Percentiles rank a stretch among this genome's conserved stretches.
phyloP scores from a whole-genome alignment of 2,888 invertebrate genomes.

The Idaea straminata region DNA sequence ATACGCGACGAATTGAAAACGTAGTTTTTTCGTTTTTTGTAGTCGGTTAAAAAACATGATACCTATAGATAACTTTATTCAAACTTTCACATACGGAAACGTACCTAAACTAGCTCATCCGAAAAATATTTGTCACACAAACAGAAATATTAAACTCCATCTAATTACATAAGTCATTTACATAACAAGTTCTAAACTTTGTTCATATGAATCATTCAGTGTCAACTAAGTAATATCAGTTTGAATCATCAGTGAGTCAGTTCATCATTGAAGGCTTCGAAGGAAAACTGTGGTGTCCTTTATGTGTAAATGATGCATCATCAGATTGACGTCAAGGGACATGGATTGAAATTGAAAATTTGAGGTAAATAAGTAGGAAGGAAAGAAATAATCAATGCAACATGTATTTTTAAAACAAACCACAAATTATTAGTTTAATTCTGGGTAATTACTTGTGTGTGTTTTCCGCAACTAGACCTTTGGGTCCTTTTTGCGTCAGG shows the following conservation, averaged over 20 bases:
- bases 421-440: too few species aligned
- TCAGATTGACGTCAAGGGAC: neutral
- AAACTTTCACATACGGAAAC: neutral
- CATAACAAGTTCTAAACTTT: neutral
- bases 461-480: too few species aligned
- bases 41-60: neutral
- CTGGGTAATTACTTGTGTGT: too few species aligned
- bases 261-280: conserved; percentile 7
- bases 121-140: neutral
- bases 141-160: neutral
- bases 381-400: neutral
- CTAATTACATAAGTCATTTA: neutral
- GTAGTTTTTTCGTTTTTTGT: too few species aligned
- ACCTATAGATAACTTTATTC: neutral
- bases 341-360: neutral
- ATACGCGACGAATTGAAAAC: too few species aligned
- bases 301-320: neutral
- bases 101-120: neutral
- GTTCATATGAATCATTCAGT: neutral
- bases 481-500: too few species aligned
- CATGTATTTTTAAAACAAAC: too few species aligned
- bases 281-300: conserved; percentile 3
- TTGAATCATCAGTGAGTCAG: conserved; percentile 13
- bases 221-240: neutral
- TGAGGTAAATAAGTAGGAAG: neutral